phyloP scores from a whole-genome alignment of 2,113 vertebrate species.

The Ancistrus triradiatus region DNA sequence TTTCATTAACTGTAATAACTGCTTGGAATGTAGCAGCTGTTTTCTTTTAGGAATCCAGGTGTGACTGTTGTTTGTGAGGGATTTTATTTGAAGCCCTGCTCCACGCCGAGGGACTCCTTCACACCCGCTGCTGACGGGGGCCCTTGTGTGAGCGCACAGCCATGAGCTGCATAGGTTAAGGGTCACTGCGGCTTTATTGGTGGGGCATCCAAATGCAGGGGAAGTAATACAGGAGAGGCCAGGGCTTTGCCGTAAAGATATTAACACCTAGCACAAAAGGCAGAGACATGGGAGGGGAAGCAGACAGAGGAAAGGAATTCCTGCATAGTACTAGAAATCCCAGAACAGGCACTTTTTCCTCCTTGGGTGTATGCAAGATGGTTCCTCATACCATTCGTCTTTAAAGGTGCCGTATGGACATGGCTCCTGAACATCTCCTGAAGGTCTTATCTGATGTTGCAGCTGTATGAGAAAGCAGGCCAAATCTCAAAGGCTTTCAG shows the following conservation, averaged over 20 bases:
- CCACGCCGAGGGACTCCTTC: conserved; percentile 9
- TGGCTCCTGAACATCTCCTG: background rate
- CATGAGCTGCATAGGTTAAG: conserved; percentile 25
- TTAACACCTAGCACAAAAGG: conserved; percentile 42
- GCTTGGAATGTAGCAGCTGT: background rate
- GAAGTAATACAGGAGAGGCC: conserved; percentile 36
- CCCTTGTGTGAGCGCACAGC: conserved; percentile 17
- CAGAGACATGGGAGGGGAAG: background rate
- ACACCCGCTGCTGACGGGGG: conserved; percentile 2
- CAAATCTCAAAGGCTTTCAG: conserved; percentile 8
- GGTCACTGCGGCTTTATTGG: conserved; percentile 40
- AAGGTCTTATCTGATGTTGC: conserved; percentile 9
- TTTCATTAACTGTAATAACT: background rate
- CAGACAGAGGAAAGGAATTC: conserved; percentile 28
- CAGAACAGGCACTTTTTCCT: conserved; percentile 7
- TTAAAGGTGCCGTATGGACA: background rate
- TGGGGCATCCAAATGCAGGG: conserved; percentile 32
- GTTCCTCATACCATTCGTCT: background rate
- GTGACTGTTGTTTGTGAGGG: conserved; percentile 4
- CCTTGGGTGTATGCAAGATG: background rate
- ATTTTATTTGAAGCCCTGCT: conserved; percentile 18
- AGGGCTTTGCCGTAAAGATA: conserved; percentile 38
- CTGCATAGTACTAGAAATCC: background rate
- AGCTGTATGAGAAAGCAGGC: background rate
- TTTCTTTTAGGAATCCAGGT: conserved; percentile 11